Conservation (phyloP, 53 echinoderm and acorn worm species). For the Stichopus horrens region DNA sequence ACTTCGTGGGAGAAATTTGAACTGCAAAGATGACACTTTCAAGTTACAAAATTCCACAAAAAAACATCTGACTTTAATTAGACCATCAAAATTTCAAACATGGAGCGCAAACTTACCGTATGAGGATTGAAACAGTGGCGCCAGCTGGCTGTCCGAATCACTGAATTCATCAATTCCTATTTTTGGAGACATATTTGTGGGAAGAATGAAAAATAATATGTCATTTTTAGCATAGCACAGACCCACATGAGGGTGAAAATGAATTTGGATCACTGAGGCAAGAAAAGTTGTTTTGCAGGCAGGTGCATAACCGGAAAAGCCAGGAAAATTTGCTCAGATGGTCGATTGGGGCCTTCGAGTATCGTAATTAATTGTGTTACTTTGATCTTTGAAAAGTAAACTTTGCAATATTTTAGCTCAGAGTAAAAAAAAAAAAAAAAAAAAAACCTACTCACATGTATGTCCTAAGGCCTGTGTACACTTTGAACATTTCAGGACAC, state of each 20-base stretch:
- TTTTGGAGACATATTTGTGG: conserved; percentile 23
- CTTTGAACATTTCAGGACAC: too few species aligned
- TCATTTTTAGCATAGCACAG: background rate
- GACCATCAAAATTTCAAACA: too few species aligned
- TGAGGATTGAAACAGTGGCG: conserved; percentile 29
- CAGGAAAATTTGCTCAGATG: background rate
- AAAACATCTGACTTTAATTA: too few species aligned
- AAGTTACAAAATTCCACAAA: too few species aligned
- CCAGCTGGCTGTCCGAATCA: conserved; percentile 42
- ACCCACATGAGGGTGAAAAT: background rate
- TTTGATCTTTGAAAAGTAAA: background rate
- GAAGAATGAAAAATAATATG: background rate
- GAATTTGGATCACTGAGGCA: background rate
- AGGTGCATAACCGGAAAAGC: background rate
- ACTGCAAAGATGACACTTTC: too few species aligned
- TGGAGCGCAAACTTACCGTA: conserved; percentile 12
- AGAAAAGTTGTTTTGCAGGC: background rate
- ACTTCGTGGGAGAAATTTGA: too few species aligned
- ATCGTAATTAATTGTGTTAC: background rate
- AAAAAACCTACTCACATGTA: too few species aligned
- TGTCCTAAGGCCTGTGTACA: too few species aligned
- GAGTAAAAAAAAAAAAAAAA: too few species aligned
- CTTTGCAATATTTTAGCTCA: too few species aligned
- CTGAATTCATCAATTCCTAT: conserved; percentile 46
- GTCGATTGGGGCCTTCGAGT: background rate